These are phyloP conservation scores for Diadophis punctatus DNA, from an alignment of 2,113 vertebrate species.

Conservation along the genomic window DNA sequence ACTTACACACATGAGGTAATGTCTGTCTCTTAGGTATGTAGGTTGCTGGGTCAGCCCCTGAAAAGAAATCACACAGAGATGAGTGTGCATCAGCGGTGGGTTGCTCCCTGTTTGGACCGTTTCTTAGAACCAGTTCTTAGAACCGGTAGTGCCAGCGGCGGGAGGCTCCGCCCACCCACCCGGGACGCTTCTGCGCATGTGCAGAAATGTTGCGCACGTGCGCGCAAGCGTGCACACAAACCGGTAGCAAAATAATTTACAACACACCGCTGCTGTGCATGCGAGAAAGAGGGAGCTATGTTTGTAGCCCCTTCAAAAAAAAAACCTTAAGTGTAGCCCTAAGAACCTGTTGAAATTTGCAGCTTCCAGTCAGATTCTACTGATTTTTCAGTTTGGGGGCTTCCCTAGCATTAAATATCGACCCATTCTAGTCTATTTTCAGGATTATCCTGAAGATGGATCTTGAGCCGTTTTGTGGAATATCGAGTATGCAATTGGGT, in stretches of 20 bases:
- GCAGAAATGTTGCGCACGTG: too few relatives aligned
- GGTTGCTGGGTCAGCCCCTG: not conserved
- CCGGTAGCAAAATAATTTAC: too few relatives aligned
- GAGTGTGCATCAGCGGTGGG: not conserved
- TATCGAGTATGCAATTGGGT: not conserved
- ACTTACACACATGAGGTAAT: slow-evolving; percentile 75
- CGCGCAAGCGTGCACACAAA: too few relatives aligned
- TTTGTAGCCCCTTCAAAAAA: not conserved
- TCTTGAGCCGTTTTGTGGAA: not conserved
- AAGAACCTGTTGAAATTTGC: not conserved
- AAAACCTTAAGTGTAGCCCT: not conserved
- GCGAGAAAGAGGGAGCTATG: not conserved
- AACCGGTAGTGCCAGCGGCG: too few relatives aligned
- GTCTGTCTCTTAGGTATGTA: not conserved
- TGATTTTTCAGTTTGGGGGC: not conserved
- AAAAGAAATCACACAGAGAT: not conserved
- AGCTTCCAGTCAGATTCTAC: not conserved
- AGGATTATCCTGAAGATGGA: not conserved
- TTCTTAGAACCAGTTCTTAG: too few relatives aligned
- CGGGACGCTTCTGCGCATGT: too few relatives aligned
- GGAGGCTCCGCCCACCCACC: too few relatives aligned
- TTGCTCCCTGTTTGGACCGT: too few relatives aligned
- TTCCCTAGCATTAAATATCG: not conserved
- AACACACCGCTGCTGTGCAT: not conserved
- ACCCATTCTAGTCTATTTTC: not conserved